Base-by-base conservation (phyloP, 2,113 vertebrate genomes). In the Romanogobio albipinnatus region DNA sequence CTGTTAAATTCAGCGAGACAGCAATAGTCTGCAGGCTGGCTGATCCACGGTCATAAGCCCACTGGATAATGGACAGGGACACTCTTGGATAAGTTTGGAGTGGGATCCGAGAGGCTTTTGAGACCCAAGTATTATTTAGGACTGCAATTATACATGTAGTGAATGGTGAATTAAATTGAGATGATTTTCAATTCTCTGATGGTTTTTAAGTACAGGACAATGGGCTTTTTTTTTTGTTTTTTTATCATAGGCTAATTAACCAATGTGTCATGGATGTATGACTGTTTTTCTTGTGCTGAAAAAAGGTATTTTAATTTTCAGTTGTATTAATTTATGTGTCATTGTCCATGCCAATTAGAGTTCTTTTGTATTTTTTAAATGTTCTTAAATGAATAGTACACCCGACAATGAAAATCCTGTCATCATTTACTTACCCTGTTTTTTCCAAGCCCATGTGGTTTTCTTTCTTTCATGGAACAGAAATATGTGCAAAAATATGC, bases 21-120 rank as follows among this genome's bases (percentile, higher is more conserved):
- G 15, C 22, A 39, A n/a, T 74, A 64, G 70, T 84, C 68, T 88
- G 86, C 49, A 29, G 81, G 85, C 84, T 82, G 77, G 76, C 45
- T 81, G 82, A 33, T 36, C 33, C 4, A 53, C 58, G 26, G 39
- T 9, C 22, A n/a, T 71, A 53, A 53, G 62, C 75, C 36, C 43
- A 68, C 29, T 83, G 59, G 47, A 83, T 59, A 83, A 74, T 68
- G 59, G 70, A 61, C 5, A 53, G 70, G 39, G 84, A 79, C 56
- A 58, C 53, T 39, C 56, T 43, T 61, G 76, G 29, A 33, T 78
- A 43, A 10, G 17, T 71, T 43, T 71, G 68, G 36, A 70, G 73
- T 53, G n/a, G n/a, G 10, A 49, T 75, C 45, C 15, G 14, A 17
- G 49, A 33, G 13, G 26, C 13, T 53, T 76, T 53, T 49, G 8